These are phyloP conservation scores for Blastobasis adustella DNA, from an alignment of 2,888 invertebrate species.

Conservation along the genomic window DNA sequence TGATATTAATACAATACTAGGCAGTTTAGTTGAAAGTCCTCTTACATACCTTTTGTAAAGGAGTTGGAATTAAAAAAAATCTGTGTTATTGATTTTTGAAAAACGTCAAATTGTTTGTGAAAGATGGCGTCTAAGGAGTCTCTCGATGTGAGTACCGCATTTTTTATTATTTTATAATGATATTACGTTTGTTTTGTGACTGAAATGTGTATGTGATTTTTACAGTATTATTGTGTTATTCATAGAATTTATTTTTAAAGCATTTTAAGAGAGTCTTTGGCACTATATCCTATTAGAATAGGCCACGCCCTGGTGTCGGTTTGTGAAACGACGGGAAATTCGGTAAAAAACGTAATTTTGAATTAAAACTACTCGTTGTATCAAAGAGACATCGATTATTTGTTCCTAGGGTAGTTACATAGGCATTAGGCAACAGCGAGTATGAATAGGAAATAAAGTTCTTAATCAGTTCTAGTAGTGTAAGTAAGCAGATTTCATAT, in stretches of 20 bases:
- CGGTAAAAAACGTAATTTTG: no score
- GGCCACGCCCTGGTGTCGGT: slow-evolving; percentile 44
- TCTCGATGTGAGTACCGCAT: slow-evolving; percentile 61
- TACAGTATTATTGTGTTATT: neutral
- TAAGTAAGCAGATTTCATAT: no score
- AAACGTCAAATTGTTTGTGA: slow-evolving; percentile 64
- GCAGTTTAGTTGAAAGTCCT: no score
- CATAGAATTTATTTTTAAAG: neutral
- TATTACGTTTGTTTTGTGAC: slow-evolving; percentile 11
- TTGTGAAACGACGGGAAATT: slow-evolving; percentile 13
- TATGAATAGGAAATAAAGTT: no score
- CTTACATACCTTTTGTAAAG: no score
- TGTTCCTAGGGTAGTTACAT: no score
- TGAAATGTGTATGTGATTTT: slow-evolving; percentile 1
- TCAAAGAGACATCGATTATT: no score
- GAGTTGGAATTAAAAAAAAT: neutral
- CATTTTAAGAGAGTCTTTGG: neutral
- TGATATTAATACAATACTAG: no score
- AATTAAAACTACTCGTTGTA: no score
- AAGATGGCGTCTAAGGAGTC: slow-evolving; percentile 74
- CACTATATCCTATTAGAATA: slow-evolving; percentile 17
- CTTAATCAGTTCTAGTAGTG: no score
- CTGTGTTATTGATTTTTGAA: slow-evolving; percentile 49
- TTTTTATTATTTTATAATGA: slow-evolving; percentile 24
- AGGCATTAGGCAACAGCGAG: no score